Base-by-base conservation (phyloP, 2,113 vertebrate species). In the Tricholaema leucomelas region DNA sequence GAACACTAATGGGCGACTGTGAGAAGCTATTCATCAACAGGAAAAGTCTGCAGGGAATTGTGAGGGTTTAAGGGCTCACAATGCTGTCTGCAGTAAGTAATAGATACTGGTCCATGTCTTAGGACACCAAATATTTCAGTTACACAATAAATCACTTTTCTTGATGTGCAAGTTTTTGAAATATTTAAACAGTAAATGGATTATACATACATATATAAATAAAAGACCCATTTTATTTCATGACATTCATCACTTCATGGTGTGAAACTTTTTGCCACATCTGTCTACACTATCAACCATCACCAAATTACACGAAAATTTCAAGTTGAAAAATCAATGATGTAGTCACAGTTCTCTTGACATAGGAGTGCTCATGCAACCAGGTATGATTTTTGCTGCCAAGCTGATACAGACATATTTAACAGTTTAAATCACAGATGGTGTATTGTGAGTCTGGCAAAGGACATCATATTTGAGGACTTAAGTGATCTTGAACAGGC, bases 351-450 rank as follows among this genome's bases (percentile, higher is more conserved):
- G 15, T 16, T 46, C 35, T 73, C 21, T 69, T 30, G 33, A 72
- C 28, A 7, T 8, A 35, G 5, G 7, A 50, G 17, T 0, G 0
- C 38, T 64, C 3, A 0, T 12, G 36, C 44, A 46, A 65, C 9
- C 31, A 33, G 6, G 55, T 12, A 13, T 4, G 0, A 6, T 24
- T 64, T 44, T 60, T 56, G 9, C 56, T 65, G 54, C 38, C 8
- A 12, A 42, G 16, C 8, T 55, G 40, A 54, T 28, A 73, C 2
- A 64, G 19, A 27, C 8, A 24, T 14, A 71, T 31, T 72, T 33
- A 67, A 50, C 38, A 76, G 28, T 55, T 75, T 75, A 87, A 79
- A 85, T 56, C 4, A 7, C 2, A 82, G 2, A 5, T 10, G 10
- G n/a, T 56, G 33, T 24, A 72, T 2, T 50, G 24, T 8, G 4